A percentile compares a stretch with the other conserved stretches of the same genome.
Evolutionary conservation across 2,113 vertebrate species (phyloP).

Genomic region (Oryzias curvinotus): DNA sequence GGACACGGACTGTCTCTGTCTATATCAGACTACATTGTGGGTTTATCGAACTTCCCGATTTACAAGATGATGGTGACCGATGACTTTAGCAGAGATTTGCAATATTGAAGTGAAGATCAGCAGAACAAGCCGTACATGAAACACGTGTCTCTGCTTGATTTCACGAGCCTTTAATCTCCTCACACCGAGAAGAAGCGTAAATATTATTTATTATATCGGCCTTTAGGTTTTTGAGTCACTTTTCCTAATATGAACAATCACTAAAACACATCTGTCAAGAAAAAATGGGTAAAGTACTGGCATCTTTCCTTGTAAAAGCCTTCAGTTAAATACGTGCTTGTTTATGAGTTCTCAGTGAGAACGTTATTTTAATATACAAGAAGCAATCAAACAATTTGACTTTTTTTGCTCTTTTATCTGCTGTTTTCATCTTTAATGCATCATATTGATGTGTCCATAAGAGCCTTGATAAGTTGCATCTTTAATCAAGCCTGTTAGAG

Average conservation of each 20-base stretch:
- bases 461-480: conserved; percentile 19
- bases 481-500: conserved; percentile 12
- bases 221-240: no score
- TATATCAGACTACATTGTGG: background rate
- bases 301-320: conserved; percentile 17
- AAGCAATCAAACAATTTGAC: conserved; percentile 6
- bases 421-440: conserved; percentile 55
- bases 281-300: background rate
- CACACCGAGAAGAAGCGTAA: background rate
- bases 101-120: conserved; percentile 7
- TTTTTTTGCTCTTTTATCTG: conserved; percentile 1
- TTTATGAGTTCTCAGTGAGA: conserved; percentile 79
- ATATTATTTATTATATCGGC: no score
- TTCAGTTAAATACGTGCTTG: conserved; percentile 9
- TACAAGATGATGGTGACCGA: conserved; percentile 2
- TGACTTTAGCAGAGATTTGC: conserved; percentile 8
- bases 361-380: conserved; percentile 46
- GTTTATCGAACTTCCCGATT: background rate
- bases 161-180: conserved; percentile 15
- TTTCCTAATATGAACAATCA: background rate
- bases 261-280: background rate
- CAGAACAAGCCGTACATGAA: background rate
- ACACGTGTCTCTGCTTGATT: conserved; percentile 20
- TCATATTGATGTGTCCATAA: conserved; percentile 78
- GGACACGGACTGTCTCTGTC: conserved; percentile 4